phyloP scores from a whole-genome alignment of 1,140 invertebrate genomes.

The Varroa destructor region DNA sequence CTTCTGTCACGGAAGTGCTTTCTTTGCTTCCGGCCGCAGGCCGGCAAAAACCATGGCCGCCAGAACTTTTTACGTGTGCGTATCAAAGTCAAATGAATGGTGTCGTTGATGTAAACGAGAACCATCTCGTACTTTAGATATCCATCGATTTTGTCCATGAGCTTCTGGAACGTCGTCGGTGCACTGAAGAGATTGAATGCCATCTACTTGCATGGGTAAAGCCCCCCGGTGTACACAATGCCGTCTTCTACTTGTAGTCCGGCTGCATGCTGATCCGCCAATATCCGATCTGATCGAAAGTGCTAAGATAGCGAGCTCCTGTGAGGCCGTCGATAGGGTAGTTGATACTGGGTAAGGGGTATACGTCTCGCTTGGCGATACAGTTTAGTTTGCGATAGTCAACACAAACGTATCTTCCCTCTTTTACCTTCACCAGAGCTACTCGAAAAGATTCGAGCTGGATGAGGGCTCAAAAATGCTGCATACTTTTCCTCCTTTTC shows the following conservation, averaged over 20 bases:
- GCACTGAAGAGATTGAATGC: conserved; percentile 43
- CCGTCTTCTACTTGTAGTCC: conserved; percentile 41
- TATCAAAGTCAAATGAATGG: conserved; percentile 29
- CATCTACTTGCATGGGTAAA: conserved; percentile 40
- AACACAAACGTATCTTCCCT: conserved; percentile 43
- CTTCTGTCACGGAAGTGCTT: conserved; percentile 30
- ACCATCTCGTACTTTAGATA: conserved; percentile 33
- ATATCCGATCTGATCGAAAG: conserved; percentile 38
- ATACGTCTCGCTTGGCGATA: conserved; percentile 38
- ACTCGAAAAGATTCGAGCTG: conserved; percentile 41
- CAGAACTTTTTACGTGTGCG: conserved; percentile 28
- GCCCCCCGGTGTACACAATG: conserved; percentile 40
- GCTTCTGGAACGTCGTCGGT: conserved; percentile 40
- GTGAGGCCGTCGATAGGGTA: conserved; percentile 38
- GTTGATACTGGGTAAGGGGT: conserved; percentile 39
- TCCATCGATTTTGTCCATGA: conserved; percentile 40
- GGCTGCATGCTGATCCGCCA: conserved; percentile 41
- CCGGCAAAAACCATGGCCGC: neutral
- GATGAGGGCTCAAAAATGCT: conserved; percentile 31
- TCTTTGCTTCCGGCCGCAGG: conserved; percentile 31
- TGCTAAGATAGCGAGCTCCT: conserved; percentile 21
- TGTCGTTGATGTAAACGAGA: conserved; percentile 37
- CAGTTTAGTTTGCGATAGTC: conserved; percentile 44
- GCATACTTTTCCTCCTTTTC: too few relatives aligned
- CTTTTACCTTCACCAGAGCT: conserved; percentile 45